Evolutionary conservation across 1,140 invertebrate species (phyloP).

Genomic region (Bombus superbus): DNA sequence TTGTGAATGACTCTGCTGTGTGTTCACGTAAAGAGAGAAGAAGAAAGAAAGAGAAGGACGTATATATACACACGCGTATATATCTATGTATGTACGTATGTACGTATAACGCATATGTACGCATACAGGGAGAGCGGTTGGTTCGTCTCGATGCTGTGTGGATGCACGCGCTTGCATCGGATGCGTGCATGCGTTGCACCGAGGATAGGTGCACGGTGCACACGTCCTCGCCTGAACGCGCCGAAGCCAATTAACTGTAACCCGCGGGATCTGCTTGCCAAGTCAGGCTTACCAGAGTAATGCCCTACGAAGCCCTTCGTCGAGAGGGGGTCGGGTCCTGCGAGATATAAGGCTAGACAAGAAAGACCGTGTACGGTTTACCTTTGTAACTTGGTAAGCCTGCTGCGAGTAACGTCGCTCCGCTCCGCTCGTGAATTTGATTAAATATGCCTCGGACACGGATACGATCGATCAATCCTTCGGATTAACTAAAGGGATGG

Average conservation of each 20-base stretch:
- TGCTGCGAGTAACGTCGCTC: constrained; percentile 45
- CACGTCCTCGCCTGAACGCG: constrained; percentile 43
- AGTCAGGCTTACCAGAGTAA: constrained; percentile 71
- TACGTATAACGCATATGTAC: background rate
- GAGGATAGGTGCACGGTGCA: constrained; percentile 45
- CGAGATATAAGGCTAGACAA: constrained; percentile 61
- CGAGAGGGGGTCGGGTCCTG: constrained; percentile 37
- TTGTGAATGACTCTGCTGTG: constrained; percentile 16
- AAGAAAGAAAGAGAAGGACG: too few relatives aligned
- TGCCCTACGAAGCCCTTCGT: constrained; percentile 71
- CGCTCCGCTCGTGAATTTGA: constrained; percentile 54
- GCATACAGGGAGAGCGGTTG: too few relatives aligned
- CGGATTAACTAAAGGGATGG: background rate
- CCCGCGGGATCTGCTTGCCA: constrained; percentile 72
- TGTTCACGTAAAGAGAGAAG: background rate
- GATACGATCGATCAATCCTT: constrained; percentile 20
- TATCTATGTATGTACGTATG: too few relatives aligned
- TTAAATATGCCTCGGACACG: constrained; percentile 49
- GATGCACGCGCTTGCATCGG: constrained; percentile 26
- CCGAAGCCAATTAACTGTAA: constrained; percentile 75
- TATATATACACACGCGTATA: accelerated
- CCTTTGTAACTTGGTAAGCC: constrained; percentile 54
- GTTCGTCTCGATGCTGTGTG: background rate
- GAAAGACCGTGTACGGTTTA: constrained; percentile 55
- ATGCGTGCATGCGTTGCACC: constrained; percentile 25